These are phyloP conservation scores for Epizoanthus rinbou DNA, from an alignment of 92 coral and sea anemone genomes.

Conservation along the genomic window DNA sequence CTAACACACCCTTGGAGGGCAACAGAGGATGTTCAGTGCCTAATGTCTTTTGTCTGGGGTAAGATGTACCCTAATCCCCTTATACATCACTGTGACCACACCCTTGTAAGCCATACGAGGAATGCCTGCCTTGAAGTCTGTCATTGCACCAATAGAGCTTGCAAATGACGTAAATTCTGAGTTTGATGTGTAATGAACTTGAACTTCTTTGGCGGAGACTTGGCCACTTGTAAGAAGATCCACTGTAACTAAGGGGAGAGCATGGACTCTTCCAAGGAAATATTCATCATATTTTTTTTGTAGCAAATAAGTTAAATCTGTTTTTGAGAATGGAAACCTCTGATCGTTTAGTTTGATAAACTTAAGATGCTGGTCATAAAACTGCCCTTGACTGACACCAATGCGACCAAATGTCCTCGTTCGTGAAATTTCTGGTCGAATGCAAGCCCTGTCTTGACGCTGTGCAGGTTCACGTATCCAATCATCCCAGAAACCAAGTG, in stretches of 20 bases:
- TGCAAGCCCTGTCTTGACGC: conserved; percentile 80
- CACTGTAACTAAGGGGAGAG: conserved; percentile 65
- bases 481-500: conserved; percentile 98
- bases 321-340: conserved; percentile 72
- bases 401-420: conserved; percentile 92
- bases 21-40: not conserved
- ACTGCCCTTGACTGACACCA: conserved; percentile 97
- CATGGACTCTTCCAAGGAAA: conserved; percentile 60
- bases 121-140: conserved; percentile 89
- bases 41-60: conserved; percentile 50
- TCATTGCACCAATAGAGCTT: conserved; percentile 78
- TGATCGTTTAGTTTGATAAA: conserved; percentile 85
- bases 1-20: not conserved
- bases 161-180: conserved; percentile 67
- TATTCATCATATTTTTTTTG: conserved; percentile 75
- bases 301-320: conserved; percentile 83
- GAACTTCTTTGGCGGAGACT: conserved; percentile 56
- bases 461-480: conserved; percentile 97
- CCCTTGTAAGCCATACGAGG: conserved; percentile 90
- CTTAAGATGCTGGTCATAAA: conserved; percentile 91
- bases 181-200: conserved; percentile 68
- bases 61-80: conserved; percentile 66
- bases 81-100: conserved; percentile 72
- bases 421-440: conserved; percentile 96
- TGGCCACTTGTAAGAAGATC: conserved; percentile 49